Evolutionary conservation across 2,797 vertebrate species (phyloP).

Genomic region (Myioborus melanocephalus): DNA sequence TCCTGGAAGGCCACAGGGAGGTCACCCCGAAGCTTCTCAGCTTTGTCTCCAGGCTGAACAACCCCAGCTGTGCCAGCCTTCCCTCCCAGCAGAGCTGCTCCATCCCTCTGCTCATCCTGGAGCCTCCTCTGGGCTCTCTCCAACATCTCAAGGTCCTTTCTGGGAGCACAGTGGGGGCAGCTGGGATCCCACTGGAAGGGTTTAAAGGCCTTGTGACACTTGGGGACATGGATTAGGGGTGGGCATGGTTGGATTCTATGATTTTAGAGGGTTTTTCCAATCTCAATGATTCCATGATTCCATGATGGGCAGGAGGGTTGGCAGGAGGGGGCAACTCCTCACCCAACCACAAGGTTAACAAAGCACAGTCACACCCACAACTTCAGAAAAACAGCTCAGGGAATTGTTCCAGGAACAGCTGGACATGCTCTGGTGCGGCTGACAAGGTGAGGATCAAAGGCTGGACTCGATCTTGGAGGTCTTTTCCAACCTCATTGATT

Average conservation of each 20-base stretch:
- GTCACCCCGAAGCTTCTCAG: neutral
- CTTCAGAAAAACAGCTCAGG: fast-evolving
- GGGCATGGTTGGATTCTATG: neutral
- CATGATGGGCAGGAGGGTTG: neutral
- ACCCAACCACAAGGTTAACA: no score
- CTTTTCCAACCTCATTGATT: neutral
- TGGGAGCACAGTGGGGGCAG: neutral
- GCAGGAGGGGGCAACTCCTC: neutral
- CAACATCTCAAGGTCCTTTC: neutral
- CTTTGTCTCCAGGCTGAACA: neutral
- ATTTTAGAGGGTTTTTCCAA: neutral
- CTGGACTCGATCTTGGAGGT: neutral
- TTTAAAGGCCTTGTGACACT: neutral
- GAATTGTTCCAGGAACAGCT: neutral
- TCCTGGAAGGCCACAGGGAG: fast-evolving
- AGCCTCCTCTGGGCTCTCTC: neutral
- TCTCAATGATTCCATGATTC: fast-evolving
- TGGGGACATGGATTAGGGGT: neutral
- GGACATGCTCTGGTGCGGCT: neutral
- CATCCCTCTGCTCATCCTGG: neutral
- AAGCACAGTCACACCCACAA: neutral
- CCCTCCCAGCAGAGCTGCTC: neutral
- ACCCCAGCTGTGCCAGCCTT: neutral
- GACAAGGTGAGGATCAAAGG: neutral
- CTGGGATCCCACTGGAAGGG: neutral